Conservation (phyloP, 1,140 invertebrate genomes). For the Epicauta chinensis region DNA sequence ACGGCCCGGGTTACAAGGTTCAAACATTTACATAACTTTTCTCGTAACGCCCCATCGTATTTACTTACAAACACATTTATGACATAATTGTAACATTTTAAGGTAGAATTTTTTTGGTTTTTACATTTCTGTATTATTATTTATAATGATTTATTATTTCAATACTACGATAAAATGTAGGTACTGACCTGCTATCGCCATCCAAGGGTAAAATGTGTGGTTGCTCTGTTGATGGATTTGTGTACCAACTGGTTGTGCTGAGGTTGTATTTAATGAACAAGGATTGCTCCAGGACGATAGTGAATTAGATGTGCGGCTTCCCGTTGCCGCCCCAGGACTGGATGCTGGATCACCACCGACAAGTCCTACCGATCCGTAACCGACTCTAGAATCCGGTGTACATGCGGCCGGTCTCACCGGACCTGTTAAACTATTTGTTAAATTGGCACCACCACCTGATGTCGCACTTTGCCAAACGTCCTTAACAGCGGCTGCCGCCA, state of each 20-base stretch:
- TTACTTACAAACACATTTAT: conserved; percentile 7
- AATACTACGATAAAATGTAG: background rate
- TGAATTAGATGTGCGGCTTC: conserved; percentile 52
- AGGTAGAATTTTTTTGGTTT: too few relatives aligned
- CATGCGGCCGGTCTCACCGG: conserved; percentile 76
- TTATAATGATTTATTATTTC: background rate
- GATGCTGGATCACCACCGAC: conserved; percentile 67
- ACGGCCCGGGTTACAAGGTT: conserved; percentile 20
- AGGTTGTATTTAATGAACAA: conserved; percentile 69
- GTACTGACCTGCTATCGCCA: conserved; percentile 93
- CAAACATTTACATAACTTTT: conserved; percentile 33
- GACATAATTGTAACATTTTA: background rate
- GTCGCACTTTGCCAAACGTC: conserved; percentile 61
- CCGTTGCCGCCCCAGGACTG: conserved; percentile 60
- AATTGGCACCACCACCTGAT: conserved; percentile 55
- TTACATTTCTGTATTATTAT: too few relatives aligned
- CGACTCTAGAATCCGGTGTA: conserved; percentile 73
- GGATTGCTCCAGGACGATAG: conserved; percentile 70
- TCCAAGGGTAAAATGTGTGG: conserved; percentile 96
- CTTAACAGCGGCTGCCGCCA: conserved; percentile 56
- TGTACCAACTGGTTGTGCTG: conserved; percentile 67
- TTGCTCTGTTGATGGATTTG: conserved; percentile 84
- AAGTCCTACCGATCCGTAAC: conserved; percentile 53
- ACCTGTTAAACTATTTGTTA: conserved; percentile 45
- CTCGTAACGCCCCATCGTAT: conserved; percentile 9